These are phyloP conservation scores for Drosophila subquinaria DNA, from an alignment of 2,888 invertebrate genomes.

Conservation along the genomic window DNA sequence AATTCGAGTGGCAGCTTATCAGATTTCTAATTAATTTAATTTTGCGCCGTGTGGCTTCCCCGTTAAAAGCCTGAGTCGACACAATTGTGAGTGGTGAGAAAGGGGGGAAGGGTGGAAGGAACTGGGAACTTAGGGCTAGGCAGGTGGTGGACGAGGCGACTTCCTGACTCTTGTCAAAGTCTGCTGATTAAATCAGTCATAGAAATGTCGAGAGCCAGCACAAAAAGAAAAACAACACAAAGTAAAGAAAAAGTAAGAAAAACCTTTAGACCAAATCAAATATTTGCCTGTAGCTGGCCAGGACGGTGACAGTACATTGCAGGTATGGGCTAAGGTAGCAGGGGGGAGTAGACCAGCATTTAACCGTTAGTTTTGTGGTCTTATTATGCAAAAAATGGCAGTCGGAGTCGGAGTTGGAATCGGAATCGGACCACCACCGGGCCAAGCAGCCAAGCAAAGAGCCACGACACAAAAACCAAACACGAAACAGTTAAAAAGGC, in stretches of 20 bases:
- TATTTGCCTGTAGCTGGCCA: constrained; percentile 69
- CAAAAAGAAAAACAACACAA: constrained; percentile 26
- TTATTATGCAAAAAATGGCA: constrained; percentile 79
- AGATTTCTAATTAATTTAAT: constrained; percentile 82
- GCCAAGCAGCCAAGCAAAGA: constrained; percentile 60
- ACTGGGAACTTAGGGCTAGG: constrained; percentile 23
- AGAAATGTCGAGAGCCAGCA: constrained; percentile 71
- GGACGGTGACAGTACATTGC: constrained; percentile 32
- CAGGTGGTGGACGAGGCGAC: constrained; percentile 65
- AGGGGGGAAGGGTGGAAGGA: neutral
- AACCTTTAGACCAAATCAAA: constrained; percentile 80
- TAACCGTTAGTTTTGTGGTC: constrained; percentile 82
- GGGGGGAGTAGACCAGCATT: constrained; percentile 62
- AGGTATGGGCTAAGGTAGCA: neutral
- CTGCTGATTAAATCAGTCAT: constrained; percentile 83
- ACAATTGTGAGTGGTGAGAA: constrained; percentile 42
- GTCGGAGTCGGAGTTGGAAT: constrained; percentile 56
- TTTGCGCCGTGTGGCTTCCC: constrained; percentile 63
- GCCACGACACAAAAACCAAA: constrained; percentile 74
- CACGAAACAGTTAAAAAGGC: constrained; percentile 78
- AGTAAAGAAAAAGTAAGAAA: constrained; percentile 47
- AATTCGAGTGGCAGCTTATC: constrained; percentile 75
- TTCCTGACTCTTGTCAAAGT: constrained; percentile 81
- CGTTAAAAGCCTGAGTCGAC: constrained; percentile 65
- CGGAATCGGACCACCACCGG: constrained; percentile 68